A percentile compares a stretch with the other conserved stretches of the same genome.
phyloP scores from a whole-genome alignment of 2,797 vertebrate genomes.

The Sparidentex hasta region DNA sequence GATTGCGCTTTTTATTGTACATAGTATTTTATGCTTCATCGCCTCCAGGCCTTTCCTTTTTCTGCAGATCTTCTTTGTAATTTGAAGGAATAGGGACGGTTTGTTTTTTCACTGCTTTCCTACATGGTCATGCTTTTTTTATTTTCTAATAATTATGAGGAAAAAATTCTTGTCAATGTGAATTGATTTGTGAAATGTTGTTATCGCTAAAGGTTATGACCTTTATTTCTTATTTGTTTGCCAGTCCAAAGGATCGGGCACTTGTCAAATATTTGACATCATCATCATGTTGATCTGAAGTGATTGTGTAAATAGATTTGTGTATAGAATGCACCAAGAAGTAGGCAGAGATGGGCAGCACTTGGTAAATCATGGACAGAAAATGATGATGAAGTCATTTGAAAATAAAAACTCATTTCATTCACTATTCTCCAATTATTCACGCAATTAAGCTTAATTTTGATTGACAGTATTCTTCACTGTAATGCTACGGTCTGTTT shows the following conservation, averaged over 20 bases:
- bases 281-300: conserved; percentile 57
- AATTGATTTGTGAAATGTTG: conserved; percentile 64
- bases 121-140: conserved; percentile 57
- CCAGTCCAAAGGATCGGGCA: conserved; percentile 75
- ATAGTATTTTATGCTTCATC: conserved; percentile 77
- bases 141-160: conserved; percentile 46
- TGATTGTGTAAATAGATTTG: conserved; percentile 79
- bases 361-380: conserved; percentile 59
- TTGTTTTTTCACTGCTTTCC: conserved; percentile 68
- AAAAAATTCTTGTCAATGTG: conserved; percentile 64
- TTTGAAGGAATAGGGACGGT: conserved; percentile 55
- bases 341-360: conserved; percentile 58
- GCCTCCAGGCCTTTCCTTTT: conserved; percentile 67
- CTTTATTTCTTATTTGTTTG: conserved; percentile 75
- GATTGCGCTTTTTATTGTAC: conserved; percentile 80
- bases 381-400: conserved; percentile 66
- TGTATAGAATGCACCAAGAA: conserved; percentile 78
- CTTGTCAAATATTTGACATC: conserved; percentile 60
- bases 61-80: conserved; percentile 70
- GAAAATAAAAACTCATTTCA: conserved; percentile 77
- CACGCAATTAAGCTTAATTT: background rate
- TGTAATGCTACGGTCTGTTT: background rate
- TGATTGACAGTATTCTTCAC: background rate
- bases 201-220: conserved; percentile 76
- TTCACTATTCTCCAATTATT: conserved; percentile 18